Conservation (phyloP, 2,888 invertebrate genomes). For the Sepioteuthis lessoniana region DNA sequence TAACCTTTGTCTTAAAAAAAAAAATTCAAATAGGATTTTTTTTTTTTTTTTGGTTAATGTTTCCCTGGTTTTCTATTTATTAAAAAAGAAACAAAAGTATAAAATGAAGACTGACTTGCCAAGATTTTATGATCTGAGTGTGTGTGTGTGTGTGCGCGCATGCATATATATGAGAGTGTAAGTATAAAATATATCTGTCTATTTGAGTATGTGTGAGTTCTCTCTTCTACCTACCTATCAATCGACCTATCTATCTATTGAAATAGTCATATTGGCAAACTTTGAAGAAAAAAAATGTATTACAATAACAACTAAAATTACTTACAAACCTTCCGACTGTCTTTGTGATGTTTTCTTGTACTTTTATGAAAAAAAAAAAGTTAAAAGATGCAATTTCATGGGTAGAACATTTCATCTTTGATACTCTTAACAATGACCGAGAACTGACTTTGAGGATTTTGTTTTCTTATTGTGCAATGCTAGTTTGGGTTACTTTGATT, state of each 20-base stretch:
- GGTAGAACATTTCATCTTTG: too few relatives aligned
- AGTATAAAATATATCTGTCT: background rate
- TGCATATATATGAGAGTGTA: background rate
- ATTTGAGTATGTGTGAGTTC: background rate
- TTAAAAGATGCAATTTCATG: too few relatives aligned
- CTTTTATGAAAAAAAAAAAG: too few relatives aligned
- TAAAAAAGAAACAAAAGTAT: background rate
- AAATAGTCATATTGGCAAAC: background rate
- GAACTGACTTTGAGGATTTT: too few relatives aligned
- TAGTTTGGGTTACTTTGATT: too few relatives aligned
- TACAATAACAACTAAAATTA: background rate
- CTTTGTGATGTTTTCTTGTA: background rate
- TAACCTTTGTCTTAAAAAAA: too few relatives aligned
- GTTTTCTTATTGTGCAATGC: too few relatives aligned
- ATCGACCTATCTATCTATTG: background rate
- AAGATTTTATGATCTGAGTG: background rate
- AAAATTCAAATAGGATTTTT: too few relatives aligned
- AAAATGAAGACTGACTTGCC: background rate
- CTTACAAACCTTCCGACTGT: background rate
- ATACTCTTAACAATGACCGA: too few relatives aligned
- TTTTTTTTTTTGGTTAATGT: background rate
- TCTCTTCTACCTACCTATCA: background rate
- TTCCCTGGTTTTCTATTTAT: background rate
- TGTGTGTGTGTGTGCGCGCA: background rate
- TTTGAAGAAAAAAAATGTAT: background rate